These are phyloP conservation scores for Amphipyra tragopoginis DNA, from an alignment of 2,888 invertebrate genomes.

Conservation along the genomic window DNA sequence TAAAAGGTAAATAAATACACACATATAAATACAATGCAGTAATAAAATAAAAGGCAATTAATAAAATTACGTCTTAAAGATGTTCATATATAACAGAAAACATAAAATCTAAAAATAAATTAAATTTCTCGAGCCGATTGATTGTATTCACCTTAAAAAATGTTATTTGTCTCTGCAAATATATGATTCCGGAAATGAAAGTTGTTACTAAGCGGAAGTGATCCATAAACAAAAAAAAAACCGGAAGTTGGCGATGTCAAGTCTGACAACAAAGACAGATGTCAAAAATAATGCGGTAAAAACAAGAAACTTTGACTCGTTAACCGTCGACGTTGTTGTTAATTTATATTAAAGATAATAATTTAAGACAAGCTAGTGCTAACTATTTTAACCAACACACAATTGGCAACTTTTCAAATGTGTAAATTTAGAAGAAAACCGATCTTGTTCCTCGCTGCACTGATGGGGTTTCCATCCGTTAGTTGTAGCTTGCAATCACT, in stretches of 20 bases:
- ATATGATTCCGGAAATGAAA: constrained; percentile 2
- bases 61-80: no score
- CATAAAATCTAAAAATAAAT: no score
- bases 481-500: constrained; percentile 42
- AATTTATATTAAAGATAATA: neutral
- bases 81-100: no score
- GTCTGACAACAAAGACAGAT: constrained; percentile 15
- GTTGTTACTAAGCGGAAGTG: constrained; percentile 30
- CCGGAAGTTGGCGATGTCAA: constrained; percentile 32
- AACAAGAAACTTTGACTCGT: neutral
- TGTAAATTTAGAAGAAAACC: constrained; percentile 75
- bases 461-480: constrained; percentile 39
- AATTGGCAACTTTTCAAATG: constrained; percentile 79
- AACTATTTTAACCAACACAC: constrained; percentile 21
- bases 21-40: no score
- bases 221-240: no score
- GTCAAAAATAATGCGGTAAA: constrained; percentile 24
- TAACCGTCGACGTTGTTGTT: neutral
- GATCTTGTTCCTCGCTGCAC: constrained; percentile 53
- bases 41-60: no score
- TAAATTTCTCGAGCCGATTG: no score
- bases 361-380: constrained; percentile 6
- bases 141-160: constrained; percentile 16
- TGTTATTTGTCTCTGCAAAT: constrained; percentile 30
- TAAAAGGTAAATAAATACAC: no score